Percentiles rank a stretch among this genome's conserved stretches.
Evolutionary conservation across 35 echinoderm and acorn worm genomes (phyloP).

Genomic region (Nesometra sesokonis): DNA sequence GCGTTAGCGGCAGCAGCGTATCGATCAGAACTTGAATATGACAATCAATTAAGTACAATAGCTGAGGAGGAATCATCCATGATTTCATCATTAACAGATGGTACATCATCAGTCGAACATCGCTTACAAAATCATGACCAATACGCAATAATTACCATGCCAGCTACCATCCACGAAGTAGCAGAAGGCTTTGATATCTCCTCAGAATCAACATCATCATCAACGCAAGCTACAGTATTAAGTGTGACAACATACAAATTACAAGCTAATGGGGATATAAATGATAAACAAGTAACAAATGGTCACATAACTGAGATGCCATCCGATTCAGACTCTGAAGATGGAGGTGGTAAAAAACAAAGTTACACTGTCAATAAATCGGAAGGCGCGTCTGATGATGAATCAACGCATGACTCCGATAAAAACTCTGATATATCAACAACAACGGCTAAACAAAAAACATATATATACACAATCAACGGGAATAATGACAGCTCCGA

Average conservation of each 20-base stretch:
- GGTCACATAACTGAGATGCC: background rate
- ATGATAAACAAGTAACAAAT: background rate
- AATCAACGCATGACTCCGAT: background rate
- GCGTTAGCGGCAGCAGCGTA: background rate
- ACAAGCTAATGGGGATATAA: background rate
- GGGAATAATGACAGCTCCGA: background rate
- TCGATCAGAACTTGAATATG: background rate
- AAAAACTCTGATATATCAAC: background rate
- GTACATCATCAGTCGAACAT: background rate
- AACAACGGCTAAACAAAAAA: background rate
- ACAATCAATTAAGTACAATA: background rate
- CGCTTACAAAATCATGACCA: background rate
- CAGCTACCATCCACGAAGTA: background rate
- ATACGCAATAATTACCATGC: background rate
- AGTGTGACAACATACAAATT: background rate
- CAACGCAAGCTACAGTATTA: background rate
- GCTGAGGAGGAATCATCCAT: background rate
- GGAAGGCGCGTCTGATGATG: background rate
- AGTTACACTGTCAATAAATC: background rate
- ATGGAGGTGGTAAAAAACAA: background rate
- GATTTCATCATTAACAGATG: background rate
- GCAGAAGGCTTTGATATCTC: background rate
- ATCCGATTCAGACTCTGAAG: background rate
- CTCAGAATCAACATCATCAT: background rate
- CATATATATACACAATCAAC: background rate